Conservation (phyloP, 2,113 vertebrate genomes). For the Symphodus melops region DNA sequence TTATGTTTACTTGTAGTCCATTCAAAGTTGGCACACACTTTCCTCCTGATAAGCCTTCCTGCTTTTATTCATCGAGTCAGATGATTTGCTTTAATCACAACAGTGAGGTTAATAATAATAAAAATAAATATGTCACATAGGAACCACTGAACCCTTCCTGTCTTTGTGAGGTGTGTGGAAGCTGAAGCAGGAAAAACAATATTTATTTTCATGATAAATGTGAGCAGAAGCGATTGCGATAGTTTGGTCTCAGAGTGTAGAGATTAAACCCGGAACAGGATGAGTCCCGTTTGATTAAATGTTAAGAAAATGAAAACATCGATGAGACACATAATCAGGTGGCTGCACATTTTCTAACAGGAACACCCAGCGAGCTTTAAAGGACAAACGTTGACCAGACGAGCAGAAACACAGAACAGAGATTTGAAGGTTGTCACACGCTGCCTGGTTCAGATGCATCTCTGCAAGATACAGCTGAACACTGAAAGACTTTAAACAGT, state of each 20-base stretch:
- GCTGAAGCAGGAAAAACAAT: background rate
- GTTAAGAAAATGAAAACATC: background rate
- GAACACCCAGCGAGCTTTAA: too few relatives aligned
- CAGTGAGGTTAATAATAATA: background rate
- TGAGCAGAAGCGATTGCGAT: background rate
- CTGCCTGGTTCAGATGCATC: too few relatives aligned
- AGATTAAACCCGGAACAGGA: conserved; percentile 8
- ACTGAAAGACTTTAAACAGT: too few relatives aligned
- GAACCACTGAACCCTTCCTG: conserved; percentile 17
- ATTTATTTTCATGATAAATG: background rate
- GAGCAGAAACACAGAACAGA: too few relatives aligned
- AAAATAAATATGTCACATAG: background rate
- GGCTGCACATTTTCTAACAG: too few relatives aligned
- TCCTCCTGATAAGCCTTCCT: conserved; percentile 40
- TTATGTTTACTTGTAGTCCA: background rate
- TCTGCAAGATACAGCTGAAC: too few relatives aligned
- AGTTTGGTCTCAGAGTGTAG: too few relatives aligned
- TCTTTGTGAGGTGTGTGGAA: conserved; percentile 33
- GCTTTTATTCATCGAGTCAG: background rate
- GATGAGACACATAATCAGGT: background rate
- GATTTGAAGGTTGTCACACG: too few relatives aligned
- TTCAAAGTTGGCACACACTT: background rate
- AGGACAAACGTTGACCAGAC: too few relatives aligned
- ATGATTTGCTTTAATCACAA: conserved; percentile 25
- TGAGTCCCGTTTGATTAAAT: background rate